Percentiles rank a stretch among this genome's conserved stretches.
These are phyloP conservation scores for Polyodon spathula DNA, from an alignment of 2,113 vertebrate species.

Conservation along the genomic window DNA sequence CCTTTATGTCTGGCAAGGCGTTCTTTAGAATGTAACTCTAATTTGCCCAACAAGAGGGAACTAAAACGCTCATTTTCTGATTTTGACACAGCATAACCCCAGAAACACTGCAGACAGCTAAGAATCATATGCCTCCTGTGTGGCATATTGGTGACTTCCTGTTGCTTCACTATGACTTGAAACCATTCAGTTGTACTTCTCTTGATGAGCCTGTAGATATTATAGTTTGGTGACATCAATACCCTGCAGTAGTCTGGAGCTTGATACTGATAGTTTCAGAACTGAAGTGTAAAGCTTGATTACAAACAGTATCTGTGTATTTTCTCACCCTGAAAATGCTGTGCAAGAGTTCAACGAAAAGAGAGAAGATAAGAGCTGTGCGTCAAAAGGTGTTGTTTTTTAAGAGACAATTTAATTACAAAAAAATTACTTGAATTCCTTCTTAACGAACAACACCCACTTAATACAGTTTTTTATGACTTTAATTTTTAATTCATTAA, in stretches of 20 bases:
- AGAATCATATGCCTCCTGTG: slow-evolving; percentile 55
- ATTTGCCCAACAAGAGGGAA: slow-evolving; percentile 57
- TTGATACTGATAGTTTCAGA: neutral
- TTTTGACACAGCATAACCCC: slow-evolving; percentile 44
- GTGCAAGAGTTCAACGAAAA: neutral
- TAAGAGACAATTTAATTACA: too few species aligned
- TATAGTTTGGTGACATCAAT: neutral
- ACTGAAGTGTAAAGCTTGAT: neutral
- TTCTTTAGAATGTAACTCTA: too few species aligned
- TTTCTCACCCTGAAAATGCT: too few species aligned
- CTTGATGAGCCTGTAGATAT: slow-evolving; percentile 18
- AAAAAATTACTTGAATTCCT: too few species aligned
- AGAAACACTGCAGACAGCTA: slow-evolving; percentile 55
- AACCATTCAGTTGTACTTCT: slow-evolving; percentile 59
- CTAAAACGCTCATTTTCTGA: slow-evolving; percentile 27
- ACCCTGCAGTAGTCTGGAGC: slow-evolving; percentile 1
- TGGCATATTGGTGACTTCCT: slow-evolving; percentile 60
- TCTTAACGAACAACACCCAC: too few species aligned
- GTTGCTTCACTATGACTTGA: slow-evolving; percentile 45
- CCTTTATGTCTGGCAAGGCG: neutral
- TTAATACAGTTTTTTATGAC: too few species aligned
- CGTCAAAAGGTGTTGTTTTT: too few species aligned
- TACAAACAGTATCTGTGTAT: neutral
- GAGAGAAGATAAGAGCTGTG: too few species aligned
- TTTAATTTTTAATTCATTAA: too few species aligned